These are phyloP conservation scores for Aphelinus certus DNA, from an alignment of 1,140 invertebrate species.

Conservation along the genomic window DNA sequence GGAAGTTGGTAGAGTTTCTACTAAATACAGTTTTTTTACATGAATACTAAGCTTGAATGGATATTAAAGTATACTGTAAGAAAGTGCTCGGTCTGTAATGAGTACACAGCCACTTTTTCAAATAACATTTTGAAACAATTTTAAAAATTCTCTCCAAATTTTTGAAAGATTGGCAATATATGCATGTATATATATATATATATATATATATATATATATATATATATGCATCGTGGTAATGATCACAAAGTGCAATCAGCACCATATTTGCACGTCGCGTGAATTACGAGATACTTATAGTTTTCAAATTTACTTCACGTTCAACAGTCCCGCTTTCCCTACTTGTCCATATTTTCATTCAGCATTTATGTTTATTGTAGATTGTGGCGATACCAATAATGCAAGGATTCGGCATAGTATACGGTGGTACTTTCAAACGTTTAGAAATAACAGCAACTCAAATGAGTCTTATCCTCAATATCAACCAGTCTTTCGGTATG, in stretches of 20 bases:
- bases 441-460: constrained; percentile 69
- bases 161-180: too few species aligned
- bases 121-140: too few species aligned
- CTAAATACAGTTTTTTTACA: too few species aligned
- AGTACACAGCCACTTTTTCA: too few species aligned
- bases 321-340: not conserved
- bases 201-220: not conserved
- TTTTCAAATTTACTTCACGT: not conserved
- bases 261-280: not conserved
- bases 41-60: too few species aligned
- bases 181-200: not conserved
- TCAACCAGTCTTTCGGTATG: constrained; percentile 73
- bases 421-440: constrained; percentile 70
- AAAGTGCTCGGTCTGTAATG: too few species aligned
- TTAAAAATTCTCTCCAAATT: too few species aligned
- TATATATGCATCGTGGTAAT: not conserved
- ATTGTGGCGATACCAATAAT: constrained; percentile 69
- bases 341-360: not conserved
- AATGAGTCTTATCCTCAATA: constrained; percentile 68
- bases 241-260: too few species aligned
- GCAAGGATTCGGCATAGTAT: constrained; percentile 74
- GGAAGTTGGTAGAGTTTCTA: too few species aligned
- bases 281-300: not conserved
- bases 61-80: too few species aligned
- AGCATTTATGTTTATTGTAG: constrained; percentile 51